Base-by-base conservation (phyloP, 1,140 invertebrate species). In the Trachymyrmex septentrionalis region DNA sequence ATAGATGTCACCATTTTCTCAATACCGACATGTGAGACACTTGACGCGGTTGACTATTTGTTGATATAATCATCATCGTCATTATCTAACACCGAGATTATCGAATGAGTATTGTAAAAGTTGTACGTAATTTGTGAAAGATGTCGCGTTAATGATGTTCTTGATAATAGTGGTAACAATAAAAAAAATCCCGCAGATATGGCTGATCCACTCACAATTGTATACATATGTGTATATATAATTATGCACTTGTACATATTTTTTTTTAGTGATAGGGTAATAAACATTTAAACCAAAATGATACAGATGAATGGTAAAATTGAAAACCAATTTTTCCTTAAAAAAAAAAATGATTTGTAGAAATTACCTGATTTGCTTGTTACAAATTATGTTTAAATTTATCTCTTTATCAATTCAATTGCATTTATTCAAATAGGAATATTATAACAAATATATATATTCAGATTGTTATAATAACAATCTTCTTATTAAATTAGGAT, bases 101-200 rank as follows among this genome's bases (percentile, higher is more conserved):
- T 0, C 76, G 0, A 27, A n/a, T 10, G 2, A 16, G 19, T 21
- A 69, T 24, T 9, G 1, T 19, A 34, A 2, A 1, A 19, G 16
- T 66, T 44, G 14, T 12, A 14, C 2, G 1, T 14, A 2, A 27
- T 44, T 55, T 2, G 3, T 10, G 27, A 3, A 38, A 81, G 77
- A 81, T 81, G 50, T 38, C 77, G 34, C 50, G 1, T 24, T 50
- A 24, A 81, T 55, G 48, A 30, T 69, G 16, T 44, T 71, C 55
- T 24, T 50, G 1, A 44, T 44, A 44, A 44, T 0, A 44, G 0
- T 21, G 27, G 12, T n/a, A 30, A 34, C 9, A 34, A 5, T 16
- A 0, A 3, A 12, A 16, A 69, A 3, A 69, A 24, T 69, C 2
- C 1, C 6, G n/a, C 10, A 67, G n/a, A 5, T 4, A 14, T 34